phyloP scores from a whole-genome alignment of 2,113 vertebrate genomes.

The Epinephelus fuscoguttatus region DNA sequence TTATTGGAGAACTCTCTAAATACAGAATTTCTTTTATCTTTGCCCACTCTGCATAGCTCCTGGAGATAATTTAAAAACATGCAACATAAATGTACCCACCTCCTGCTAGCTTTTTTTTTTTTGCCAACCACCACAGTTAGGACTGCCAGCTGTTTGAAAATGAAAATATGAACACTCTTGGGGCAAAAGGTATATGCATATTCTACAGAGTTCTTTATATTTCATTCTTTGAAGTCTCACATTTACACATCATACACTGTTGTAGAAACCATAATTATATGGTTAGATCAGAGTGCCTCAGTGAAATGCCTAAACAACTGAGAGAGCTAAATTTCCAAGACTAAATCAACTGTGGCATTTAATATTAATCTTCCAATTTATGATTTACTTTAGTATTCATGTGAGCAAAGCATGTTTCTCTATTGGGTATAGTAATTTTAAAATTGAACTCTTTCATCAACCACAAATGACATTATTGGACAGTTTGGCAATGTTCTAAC shows the following conservation, averaged over 20 bases:
- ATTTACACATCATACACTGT: slow-evolving; percentile 51
- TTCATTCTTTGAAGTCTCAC: slow-evolving; percentile 61
- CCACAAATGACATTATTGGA: slow-evolving; percentile 35
- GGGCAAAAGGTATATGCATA: slow-evolving; percentile 35
- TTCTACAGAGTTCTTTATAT: slow-evolving; percentile 28
- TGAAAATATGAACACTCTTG: slow-evolving; percentile 39
- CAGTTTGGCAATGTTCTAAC: slow-evolving; percentile 38
- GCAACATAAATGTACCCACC: slow-evolving; percentile 7
- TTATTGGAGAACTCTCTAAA: slow-evolving; percentile 3
- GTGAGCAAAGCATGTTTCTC: slow-evolving; percentile 33
- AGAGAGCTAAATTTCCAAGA: slow-evolving; percentile 15
- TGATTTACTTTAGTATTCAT: slow-evolving; percentile 46
- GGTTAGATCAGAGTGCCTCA: slow-evolving; percentile 12
- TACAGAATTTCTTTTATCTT: slow-evolving; percentile 30
- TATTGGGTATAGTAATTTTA: slow-evolving; percentile 31
- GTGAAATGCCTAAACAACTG: slow-evolving; percentile 33
- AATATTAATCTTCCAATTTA: slow-evolving; percentile 59
- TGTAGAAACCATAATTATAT: slow-evolving; percentile 32
- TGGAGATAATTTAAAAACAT: slow-evolving; percentile 23
- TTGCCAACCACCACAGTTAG: slow-evolving; percentile 11
- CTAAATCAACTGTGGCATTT: slow-evolving; percentile 69
- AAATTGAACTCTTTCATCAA: slow-evolving; percentile 51
- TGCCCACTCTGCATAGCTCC: slow-evolving; percentile 18
- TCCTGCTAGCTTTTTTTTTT: slow-evolving; percentile 24
- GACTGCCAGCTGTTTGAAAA: slow-evolving; percentile 29